Conservation (phyloP, 2,888 invertebrate species). For the Steinernema scapterisci region DNA sequence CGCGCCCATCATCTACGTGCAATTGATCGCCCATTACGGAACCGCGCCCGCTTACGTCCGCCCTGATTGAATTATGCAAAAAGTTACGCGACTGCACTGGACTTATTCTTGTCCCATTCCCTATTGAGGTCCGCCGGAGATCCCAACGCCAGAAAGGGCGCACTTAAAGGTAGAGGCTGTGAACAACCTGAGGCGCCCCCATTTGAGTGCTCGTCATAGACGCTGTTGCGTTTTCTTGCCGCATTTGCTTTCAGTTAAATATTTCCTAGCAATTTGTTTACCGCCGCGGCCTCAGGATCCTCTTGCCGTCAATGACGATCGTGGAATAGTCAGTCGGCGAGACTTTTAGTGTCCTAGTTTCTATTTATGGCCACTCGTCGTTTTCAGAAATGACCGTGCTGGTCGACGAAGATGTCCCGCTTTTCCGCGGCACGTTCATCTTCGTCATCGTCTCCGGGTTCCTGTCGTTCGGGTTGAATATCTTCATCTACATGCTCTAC, state of each 20-base stretch:
- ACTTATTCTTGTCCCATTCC: neutral
- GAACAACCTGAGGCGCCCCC: neutral
- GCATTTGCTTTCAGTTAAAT: neutral
- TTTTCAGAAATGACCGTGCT: conserved; percentile 16
- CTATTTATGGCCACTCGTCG: neutral
- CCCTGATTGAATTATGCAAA: conserved; percentile 14
- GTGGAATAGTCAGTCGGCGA: too few relatives aligned
- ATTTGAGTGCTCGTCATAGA: neutral
- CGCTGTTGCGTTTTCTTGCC: neutral
- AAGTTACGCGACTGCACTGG: conserved; percentile 28
- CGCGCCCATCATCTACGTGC: neutral
- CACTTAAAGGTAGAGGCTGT: neutral
- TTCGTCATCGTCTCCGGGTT: conserved; percentile 23
- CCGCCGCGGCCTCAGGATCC: neutral
- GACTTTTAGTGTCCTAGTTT: neutral
- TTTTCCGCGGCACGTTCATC: conserved; percentile 25
- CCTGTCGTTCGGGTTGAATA: conserved; percentile 27
- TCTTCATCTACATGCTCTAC: conserved; percentile 22
- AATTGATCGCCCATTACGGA: conserved; percentile 6
- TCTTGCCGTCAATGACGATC: too few relatives aligned
- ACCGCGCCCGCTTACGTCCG: conserved; percentile 16
- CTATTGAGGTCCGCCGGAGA: neutral
- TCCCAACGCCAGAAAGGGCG: neutral
- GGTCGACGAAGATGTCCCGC: conserved; percentile 10
- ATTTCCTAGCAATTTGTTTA: conserved; percentile 11